These are phyloP conservation scores for Pseudorhombus dupliciocellatus DNA, from an alignment of 2,113 vertebrate genomes.

Conservation along the genomic window DNA sequence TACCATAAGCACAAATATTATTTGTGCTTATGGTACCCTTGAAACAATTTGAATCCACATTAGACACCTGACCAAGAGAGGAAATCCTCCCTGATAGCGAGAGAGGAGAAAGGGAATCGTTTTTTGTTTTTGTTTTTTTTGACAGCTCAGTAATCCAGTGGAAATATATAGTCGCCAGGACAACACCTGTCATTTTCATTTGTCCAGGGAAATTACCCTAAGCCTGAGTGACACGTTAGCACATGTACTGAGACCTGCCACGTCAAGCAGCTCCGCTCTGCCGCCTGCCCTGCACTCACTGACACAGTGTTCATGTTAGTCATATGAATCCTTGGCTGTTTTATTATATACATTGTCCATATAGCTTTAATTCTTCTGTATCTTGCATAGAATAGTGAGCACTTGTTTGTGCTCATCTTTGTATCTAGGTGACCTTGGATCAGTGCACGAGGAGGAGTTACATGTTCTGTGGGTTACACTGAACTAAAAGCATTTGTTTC, in stretches of 20 bases:
- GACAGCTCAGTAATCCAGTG: neutral
- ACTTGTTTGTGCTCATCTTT: no score
- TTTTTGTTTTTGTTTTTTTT: conserved; percentile 10
- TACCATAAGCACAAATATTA: no score
- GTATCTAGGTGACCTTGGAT: no score
- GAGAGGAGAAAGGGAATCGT: neutral
- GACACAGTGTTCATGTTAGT: no score
- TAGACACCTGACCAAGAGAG: neutral
- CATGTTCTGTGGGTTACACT: no score
- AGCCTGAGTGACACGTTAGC: conserved; percentile 17
- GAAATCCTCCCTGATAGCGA: neutral
- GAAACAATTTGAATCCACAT: neutral
- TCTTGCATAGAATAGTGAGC: no score
- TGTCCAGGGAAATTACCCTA: conserved; percentile 9
- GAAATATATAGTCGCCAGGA: conserved; percentile 8
- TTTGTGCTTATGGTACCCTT: neutral
- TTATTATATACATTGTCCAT: no score
- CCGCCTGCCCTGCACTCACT: neutral
- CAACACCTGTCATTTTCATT: conserved; percentile 5
- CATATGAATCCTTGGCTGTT: no score
- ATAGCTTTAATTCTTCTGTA: no score
- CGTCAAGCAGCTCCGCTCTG: conserved; percentile 4
- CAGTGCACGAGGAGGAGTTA: no score
- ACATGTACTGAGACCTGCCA: neutral
- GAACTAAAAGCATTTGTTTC: no score